phyloP scores from a whole-genome alignment of 2,797 vertebrate species.

The Sebastes alutus region DNA sequence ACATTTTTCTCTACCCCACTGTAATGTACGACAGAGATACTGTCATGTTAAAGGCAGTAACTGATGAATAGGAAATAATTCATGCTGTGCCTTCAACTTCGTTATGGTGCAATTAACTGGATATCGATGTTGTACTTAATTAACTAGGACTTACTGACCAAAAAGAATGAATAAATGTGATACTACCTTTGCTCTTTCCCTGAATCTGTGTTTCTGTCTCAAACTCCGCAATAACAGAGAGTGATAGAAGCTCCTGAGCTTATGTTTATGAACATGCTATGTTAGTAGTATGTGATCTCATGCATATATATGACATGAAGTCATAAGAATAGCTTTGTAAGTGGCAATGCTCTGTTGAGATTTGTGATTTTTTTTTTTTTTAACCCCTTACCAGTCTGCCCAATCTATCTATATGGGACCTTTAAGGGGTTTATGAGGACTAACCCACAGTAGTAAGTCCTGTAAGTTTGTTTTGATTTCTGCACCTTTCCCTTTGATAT shows the following conservation, averaged over 20 bases:
- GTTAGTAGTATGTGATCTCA: neutral
- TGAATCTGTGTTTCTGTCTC: constrained; percentile 4
- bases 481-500: neutral
- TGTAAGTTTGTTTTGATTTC: neutral
- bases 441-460: too few relatives aligned
- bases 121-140: constrained; percentile 10
- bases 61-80: neutral
- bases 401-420: too few relatives aligned
- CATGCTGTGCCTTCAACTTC: neutral
- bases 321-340: too few relatives aligned
- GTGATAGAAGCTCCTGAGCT: neutral
- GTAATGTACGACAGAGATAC: neutral
- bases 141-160: constrained; percentile 30
- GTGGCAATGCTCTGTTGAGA: too few relatives aligned
- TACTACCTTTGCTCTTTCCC: neutral
- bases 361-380: too few relatives aligned
- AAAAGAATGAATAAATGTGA: constrained; percentile 46
- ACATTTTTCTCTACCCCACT: neutral
- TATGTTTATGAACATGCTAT: neutral
- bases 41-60: neutral
- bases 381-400: too few relatives aligned
- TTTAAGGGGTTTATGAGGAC: too few relatives aligned
- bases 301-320: too few relatives aligned
- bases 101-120: constrained; percentile 2
- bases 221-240: neutral